phyloP scores from a whole-genome alignment of 2,888 invertebrate species.

The Cyrtodaria siliqua region DNA sequence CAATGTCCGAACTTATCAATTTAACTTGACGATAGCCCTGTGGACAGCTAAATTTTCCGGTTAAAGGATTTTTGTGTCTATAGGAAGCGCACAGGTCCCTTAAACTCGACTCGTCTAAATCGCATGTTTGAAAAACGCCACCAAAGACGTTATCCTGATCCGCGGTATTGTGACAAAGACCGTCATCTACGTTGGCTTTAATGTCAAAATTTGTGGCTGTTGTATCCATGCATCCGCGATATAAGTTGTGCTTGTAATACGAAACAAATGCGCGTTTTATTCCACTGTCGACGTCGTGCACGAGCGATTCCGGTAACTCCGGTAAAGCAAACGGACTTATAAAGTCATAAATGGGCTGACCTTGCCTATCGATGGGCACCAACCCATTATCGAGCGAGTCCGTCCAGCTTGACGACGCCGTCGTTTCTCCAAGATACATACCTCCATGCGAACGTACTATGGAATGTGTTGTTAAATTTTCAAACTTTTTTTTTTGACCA shows the following conservation, averaged over 20 bases:
- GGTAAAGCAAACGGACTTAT: slow-evolving; percentile 43
- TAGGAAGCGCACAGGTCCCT: slow-evolving; percentile 12
- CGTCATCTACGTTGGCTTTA: slow-evolving; percentile 46
- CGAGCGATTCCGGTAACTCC: slow-evolving; percentile 33
- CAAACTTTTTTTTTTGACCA: no score
- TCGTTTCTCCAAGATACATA: not conserved
- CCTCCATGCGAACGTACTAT: no score
- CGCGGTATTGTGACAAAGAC: slow-evolving; percentile 15
- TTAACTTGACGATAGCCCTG: no score
- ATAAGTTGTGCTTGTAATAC: slow-evolving; percentile 54
- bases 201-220: slow-evolving; percentile 34
- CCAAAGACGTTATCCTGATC: slow-evolving; percentile 38
- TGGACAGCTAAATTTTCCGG: not conserved
- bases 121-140: slow-evolving; percentile 51
- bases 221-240: slow-evolving; percentile 46
- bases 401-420: slow-evolving; percentile 23
- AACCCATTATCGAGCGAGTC: slow-evolving; percentile 42
- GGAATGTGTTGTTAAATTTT: no score
- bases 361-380: slow-evolving; percentile 50
- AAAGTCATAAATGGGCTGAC: slow-evolving; percentile 41
- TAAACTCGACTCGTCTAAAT: slow-evolving; percentile 1
- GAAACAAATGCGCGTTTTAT: slow-evolving; percentile 28
- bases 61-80: slow-evolving; percentile 21
- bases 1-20: no score
- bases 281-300: slow-evolving; percentile 21